A percentile compares a stretch with the other conserved stretches of the same genome.
These are phyloP conservation scores for Oxycera nigricornis DNA, from an alignment of 2,888 invertebrate species.

Conservation along the genomic window DNA sequence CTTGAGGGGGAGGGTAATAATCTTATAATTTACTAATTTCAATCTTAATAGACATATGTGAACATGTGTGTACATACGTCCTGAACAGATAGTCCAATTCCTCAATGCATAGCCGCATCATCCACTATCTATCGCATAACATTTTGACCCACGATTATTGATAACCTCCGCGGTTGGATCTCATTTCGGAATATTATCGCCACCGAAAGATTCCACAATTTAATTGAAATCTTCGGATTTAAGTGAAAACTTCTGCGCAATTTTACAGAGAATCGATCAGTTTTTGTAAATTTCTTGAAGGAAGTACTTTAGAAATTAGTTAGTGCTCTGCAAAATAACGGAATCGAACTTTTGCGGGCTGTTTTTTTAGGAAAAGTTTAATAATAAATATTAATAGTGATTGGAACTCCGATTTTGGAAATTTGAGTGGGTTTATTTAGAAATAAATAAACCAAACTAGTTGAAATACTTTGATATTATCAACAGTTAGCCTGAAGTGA, in stretches of 20 bases:
- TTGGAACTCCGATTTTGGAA: too few species aligned
- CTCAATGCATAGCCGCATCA: not conserved
- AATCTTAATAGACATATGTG: not conserved
- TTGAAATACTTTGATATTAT: not conserved
- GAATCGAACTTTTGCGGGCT: not conserved
- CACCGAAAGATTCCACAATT: conserved; percentile 4
- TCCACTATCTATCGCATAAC: conserved; percentile 11
- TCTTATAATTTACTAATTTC: not conserved
- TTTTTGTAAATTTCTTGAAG: not conserved
- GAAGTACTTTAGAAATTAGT: not conserved
- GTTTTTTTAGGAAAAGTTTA: not conserved
- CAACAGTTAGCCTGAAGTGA: not conserved
- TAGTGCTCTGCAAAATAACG: not conserved
- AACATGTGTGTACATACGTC: not conserved
- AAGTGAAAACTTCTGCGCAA: not conserved
- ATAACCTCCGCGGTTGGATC: conserved; percentile 19
- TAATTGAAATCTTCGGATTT: not conserved
- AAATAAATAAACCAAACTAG: not conserved
- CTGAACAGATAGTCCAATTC: not conserved
- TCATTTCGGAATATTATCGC: conserved; percentile 22
- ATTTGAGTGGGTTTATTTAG: too few species aligned
- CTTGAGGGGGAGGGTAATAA: not conserved
- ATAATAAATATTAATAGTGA: not conserved
- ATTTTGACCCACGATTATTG: conserved; percentile 21
- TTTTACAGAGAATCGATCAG: not conserved